These are phyloP conservation scores for Nephotettix cincticeps DNA, from an alignment of 1,140 invertebrate genomes.

Conservation along the genomic window DNA sequence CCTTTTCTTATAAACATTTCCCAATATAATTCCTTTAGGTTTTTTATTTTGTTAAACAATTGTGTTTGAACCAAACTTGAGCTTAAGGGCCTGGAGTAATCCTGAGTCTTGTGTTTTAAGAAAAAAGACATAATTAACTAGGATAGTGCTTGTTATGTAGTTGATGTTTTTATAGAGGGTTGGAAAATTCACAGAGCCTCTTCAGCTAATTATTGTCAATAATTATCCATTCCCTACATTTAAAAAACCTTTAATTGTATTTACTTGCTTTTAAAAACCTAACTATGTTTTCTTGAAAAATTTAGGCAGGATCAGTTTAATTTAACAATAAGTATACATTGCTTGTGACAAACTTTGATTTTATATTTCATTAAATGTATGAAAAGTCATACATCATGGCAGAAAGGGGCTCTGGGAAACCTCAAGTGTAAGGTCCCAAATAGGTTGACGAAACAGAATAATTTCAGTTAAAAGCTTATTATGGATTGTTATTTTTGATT, in stretches of 20 bases:
- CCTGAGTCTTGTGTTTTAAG: background rate
- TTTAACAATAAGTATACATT: background rate
- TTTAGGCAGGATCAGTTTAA: background rate
- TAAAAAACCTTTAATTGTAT: background rate
- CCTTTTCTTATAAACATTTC: background rate
- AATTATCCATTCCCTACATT: background rate
- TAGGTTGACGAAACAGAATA: too few species aligned
- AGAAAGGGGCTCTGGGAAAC: too few species aligned
- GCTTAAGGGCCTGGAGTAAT: conserved; percentile 8
- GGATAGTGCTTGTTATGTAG: background rate
- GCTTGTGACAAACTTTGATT: too few species aligned
- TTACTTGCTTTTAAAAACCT: background rate
- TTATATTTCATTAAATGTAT: too few species aligned
- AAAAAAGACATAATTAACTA: conserved; percentile 3
- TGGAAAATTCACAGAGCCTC: background rate
- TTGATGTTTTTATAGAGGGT: background rate
- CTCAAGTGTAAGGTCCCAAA: too few species aligned
- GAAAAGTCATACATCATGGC: too few species aligned
- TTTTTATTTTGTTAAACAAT: background rate
- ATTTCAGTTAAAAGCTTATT: too few species aligned
- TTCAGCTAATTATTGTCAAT: background rate
- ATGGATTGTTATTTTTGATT: too few species aligned
- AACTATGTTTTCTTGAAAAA: background rate
- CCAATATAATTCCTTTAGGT: background rate
- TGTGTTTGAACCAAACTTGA: background rate